Conservation (phyloP, 2,113 vertebrate species). For the Cephalopholis sonnerati region DNA sequence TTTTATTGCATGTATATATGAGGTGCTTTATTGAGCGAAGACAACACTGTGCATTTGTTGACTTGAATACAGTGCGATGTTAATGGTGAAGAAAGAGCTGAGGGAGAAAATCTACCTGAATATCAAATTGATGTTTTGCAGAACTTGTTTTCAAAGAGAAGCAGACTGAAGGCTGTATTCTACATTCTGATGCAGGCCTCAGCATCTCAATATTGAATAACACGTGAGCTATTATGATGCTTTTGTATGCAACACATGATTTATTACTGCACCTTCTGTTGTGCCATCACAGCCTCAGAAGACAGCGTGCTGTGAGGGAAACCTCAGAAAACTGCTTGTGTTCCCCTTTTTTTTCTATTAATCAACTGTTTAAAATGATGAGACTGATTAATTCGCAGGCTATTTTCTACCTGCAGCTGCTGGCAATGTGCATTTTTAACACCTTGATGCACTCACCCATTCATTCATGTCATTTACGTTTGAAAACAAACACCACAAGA, state of each 20-base stretch:
- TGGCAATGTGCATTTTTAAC: slow-evolving; percentile 41
- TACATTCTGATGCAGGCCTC: slow-evolving; percentile 25
- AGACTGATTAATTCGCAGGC: slow-evolving; percentile 40
- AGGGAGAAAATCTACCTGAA: slow-evolving; percentile 34
- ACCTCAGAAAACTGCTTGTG: slow-evolving; percentile 44
- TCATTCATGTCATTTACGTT: slow-evolving; percentile 29
- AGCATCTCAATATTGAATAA: slow-evolving; percentile 63
- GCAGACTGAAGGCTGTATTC: slow-evolving; percentile 36
- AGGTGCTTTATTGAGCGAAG: slow-evolving; percentile 9
- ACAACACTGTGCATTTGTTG: slow-evolving; percentile 26
- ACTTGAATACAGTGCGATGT: slow-evolving; percentile 3
- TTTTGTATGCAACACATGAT: slow-evolving; percentile 67
- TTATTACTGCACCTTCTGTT: slow-evolving; percentile 73
- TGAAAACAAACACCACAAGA: not conserved
- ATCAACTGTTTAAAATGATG: slow-evolving; percentile 36
- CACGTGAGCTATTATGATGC: slow-evolving; percentile 61
- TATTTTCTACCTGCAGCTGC: slow-evolving; percentile 41
- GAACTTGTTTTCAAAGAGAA: slow-evolving; percentile 41
- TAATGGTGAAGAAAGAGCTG: not conserved
- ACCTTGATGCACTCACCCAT: slow-evolving; percentile 15
- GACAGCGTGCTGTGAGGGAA: slow-evolving; percentile 28
- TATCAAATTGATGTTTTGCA: slow-evolving; percentile 48
- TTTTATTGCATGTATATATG: slow-evolving; percentile 26
- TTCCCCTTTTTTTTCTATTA: slow-evolving; percentile 22
- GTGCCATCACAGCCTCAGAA: slow-evolving; percentile 40